phyloP scores from a whole-genome alignment of 2,888 invertebrate genomes.

The Scaptomyza polygonia region DNA sequence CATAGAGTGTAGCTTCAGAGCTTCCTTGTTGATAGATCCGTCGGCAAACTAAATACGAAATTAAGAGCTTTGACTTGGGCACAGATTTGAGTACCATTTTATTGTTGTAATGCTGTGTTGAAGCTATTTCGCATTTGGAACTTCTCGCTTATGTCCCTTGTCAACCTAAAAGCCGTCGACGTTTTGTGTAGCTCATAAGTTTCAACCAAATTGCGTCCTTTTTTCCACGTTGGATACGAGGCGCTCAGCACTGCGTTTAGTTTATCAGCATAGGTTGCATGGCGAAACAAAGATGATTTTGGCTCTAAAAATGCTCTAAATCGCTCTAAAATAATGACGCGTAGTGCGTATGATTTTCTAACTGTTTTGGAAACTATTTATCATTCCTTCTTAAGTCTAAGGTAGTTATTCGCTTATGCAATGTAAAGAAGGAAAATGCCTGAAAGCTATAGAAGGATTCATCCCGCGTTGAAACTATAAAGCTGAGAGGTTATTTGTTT shows the following conservation, averaged over 20 bases:
- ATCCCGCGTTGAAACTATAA: constrained; percentile 36
- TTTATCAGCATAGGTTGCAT: constrained; percentile 36
- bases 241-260: constrained; percentile 29
- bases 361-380: constrained; percentile 38
- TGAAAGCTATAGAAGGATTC: constrained; percentile 33
- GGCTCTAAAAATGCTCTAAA: constrained; percentile 54
- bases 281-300: constrained; percentile 32
- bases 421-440: constrained; percentile 53
- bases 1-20: constrained; percentile 26
- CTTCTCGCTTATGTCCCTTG: constrained; percentile 20
- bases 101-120: constrained; percentile 44
- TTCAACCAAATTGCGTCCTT: background rate
- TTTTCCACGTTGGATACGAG: constrained; percentile 24
- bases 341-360: constrained; percentile 30
- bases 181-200: too few species aligned
- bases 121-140: constrained; percentile 39
- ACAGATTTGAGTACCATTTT: constrained; percentile 59
- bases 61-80: constrained; percentile 7
- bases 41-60: constrained; percentile 41
- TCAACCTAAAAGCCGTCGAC: constrained; percentile 51
- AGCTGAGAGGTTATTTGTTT: constrained; percentile 26
- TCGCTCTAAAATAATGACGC: constrained; percentile 54
- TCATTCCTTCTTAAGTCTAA: rapidly evolving
- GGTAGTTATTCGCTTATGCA: constrained; percentile 11
- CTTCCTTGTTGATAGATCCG: constrained; percentile 44